A percentile compares a stretch with the other conserved stretches of the same genome.
Evolutionary conservation across 2,888 invertebrate genomes (phyloP).

Genomic region (Neoascia interrupta): DNA sequence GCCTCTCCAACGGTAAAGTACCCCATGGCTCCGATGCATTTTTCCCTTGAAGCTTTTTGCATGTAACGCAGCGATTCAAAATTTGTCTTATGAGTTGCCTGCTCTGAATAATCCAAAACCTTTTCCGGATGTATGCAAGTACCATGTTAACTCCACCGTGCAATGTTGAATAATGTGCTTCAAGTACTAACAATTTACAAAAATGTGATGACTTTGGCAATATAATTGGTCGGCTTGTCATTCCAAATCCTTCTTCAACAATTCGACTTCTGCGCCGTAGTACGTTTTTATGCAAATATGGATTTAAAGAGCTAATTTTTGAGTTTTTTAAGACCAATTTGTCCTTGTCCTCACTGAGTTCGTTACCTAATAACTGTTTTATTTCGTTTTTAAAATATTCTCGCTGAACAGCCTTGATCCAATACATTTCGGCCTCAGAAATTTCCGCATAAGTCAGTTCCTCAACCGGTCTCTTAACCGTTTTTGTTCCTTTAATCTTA

Average conservation of each 20-base stretch:
- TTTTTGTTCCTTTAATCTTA: too few species aligned
- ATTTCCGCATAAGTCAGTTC: not conserved
- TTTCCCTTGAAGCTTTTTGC: too few species aligned
- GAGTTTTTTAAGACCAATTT: too few species aligned
- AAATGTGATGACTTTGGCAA: conserved; percentile 7
- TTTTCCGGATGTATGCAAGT: conserved; percentile 37
- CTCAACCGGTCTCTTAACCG: too few species aligned
- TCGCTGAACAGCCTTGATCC: not conserved
- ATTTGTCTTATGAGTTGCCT: conserved; percentile 28
- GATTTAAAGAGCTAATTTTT: not conserved
- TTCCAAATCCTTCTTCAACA: not conserved
- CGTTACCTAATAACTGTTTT: not conserved
- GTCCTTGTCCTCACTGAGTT: too few species aligned
- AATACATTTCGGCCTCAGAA: not conserved
- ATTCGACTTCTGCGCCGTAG: not conserved
- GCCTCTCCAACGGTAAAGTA: not conserved
- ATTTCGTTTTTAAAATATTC: not conserved
- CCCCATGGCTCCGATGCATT: too few species aligned
- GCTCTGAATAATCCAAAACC: conserved; percentile 53
- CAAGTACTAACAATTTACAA: not conserved
- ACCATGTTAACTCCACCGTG: conserved; percentile 37
- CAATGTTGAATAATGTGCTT: conserved; percentile 1
- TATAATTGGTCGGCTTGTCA: not conserved
- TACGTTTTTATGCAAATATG: not conserved
- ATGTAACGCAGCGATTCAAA: conserved; percentile 3